A percentile compares a stretch with the other conserved stretches of the same genome.
Conservation (phyloP, 2,888 invertebrate genomes). For the Stratiomys singularior region DNA sequence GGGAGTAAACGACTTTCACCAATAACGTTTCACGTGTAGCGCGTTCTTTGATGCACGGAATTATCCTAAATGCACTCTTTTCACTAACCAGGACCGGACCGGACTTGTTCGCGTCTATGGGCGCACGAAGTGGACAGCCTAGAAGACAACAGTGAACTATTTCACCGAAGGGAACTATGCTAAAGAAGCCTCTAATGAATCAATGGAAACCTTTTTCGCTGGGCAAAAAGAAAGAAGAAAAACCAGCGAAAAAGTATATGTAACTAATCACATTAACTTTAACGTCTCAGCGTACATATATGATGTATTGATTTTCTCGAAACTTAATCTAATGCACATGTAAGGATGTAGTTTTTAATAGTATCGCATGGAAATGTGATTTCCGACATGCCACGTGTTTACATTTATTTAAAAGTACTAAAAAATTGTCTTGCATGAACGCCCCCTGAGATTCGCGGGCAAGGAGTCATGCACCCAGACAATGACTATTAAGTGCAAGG, state of each 20-base stretch:
- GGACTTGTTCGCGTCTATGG: neutral
- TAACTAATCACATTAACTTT: constrained; percentile 47
- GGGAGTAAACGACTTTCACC: too few relatives aligned
- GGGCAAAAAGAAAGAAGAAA: neutral
- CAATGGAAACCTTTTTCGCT: constrained; percentile 26
- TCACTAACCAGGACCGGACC: too few relatives aligned
- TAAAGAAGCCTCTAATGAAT: constrained; percentile 44
- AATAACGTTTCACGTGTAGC: too few relatives aligned
- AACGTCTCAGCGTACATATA: constrained; percentile 17
- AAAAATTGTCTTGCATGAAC: neutral
- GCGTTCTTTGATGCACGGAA: too few relatives aligned
- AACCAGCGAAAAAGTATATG: constrained; percentile 20
- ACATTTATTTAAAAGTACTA: neutral
- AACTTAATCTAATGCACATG: constrained; percentile 40
- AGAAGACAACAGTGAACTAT: constrained; percentile 34
- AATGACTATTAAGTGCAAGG: neutral
- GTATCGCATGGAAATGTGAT: constrained; percentile 31
- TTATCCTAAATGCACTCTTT: too few relatives aligned
- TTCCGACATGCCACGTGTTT: constrained; percentile 18
- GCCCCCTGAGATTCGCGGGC: neutral
- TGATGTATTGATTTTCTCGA: constrained; percentile 41
- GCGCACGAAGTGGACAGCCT: constrained; percentile 16
- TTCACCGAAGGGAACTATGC: constrained; percentile 3
- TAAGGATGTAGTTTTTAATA: constrained; percentile 6
- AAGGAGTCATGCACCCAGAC: neutral